phyloP scores from a whole-genome alignment of 2,797 vertebrate species.

The Poeciliopsis infans region DNA sequence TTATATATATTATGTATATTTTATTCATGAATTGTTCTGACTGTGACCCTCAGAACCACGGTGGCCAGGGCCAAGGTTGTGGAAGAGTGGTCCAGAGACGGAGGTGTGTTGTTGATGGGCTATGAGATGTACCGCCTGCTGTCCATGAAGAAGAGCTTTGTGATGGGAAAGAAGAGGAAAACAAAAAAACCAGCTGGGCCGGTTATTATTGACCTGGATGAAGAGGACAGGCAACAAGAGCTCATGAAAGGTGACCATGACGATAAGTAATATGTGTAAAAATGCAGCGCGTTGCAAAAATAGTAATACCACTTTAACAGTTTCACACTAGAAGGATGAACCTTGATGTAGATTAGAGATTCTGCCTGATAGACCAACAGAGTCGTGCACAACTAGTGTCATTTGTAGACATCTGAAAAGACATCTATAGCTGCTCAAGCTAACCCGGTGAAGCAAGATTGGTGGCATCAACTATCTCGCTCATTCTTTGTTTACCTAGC shows the following conservation, averaged over 20 bases:
- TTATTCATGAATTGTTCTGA: slow-evolving; percentile 17
- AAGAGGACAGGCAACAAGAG: slow-evolving; percentile 97
- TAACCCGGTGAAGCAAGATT: too few species aligned
- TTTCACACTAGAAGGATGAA: not conserved
- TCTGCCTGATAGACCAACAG: not conserved
- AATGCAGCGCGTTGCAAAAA: not conserved
- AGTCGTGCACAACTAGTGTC: not conserved
- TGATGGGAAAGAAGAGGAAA: slow-evolving; percentile 94
- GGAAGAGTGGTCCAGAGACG: slow-evolving; percentile 92
- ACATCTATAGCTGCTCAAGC: too few species aligned
- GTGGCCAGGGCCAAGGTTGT: slow-evolving; percentile 94
- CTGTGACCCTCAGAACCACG: slow-evolving; percentile 84
- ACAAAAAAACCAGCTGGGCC: slow-evolving; percentile 94
- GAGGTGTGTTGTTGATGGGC: slow-evolving; percentile 97
- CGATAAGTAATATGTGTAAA: not conserved
- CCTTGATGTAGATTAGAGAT: not conserved
- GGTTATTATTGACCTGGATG: slow-evolving; percentile 98
- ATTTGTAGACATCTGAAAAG: not conserved
- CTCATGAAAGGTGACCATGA: slow-evolving; percentile 89
- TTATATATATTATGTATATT: not conserved
- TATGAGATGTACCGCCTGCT: slow-evolving; percentile 99
- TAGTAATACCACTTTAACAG: not conserved
- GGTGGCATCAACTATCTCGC: too few species aligned
- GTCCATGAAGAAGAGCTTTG: slow-evolving; percentile 97
- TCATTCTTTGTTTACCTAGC: too few species aligned